Evolutionary conservation across 2,888 invertebrate species (phyloP), one percentile per base, ranked within the genome.

Genomic region (Mellilla xanthometata): DNA sequence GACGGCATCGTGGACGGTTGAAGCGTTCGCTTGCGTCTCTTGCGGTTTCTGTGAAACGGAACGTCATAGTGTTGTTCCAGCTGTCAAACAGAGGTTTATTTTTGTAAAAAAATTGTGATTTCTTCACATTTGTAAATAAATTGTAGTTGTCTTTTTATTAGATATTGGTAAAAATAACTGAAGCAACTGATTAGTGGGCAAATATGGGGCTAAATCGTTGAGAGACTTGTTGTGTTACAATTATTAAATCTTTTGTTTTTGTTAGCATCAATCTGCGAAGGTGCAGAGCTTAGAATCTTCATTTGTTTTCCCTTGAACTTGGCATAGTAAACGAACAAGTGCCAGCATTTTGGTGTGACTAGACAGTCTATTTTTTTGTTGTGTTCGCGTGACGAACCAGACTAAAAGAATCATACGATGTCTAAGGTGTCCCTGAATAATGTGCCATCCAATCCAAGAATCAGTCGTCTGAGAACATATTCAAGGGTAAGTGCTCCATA

Each of bases 371-470:
- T 68, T 73, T 75, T n/a, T 68, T 58, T 69, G 60, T 65, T 71
- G 59, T 65, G 71, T 69, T 73, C 57, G 65, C 65, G 56, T 60
- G 62, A 58, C 56, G 55, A 64, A 43, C 26, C 22, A 27, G 43
- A 57, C 52, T 49, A 52, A 49, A 47, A 48, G 61, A 54, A 46
- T 58, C 48, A 40, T 29, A 51, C 29, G 58, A 90, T 90, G 89
- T 90, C 89, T 57, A 87, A 87, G 65, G 82, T 81, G 61, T 89
- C 89, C 58, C 73, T 90, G 48, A 88, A 78, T 60, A 90, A 88
- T 72, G 78, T 88, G 54, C 85, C 88, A 54, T 87, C 89, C 52
- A 89, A 89, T 60, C 88, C 88, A 57, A 75, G 88, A 54, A 85
- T 89, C 49, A 84, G 67, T 65, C 82, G 89, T 39, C 71, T 88